These are phyloP conservation scores for Albula glossodonta DNA, from an alignment of 2,113 vertebrate species.

Conservation along the genomic window DNA sequence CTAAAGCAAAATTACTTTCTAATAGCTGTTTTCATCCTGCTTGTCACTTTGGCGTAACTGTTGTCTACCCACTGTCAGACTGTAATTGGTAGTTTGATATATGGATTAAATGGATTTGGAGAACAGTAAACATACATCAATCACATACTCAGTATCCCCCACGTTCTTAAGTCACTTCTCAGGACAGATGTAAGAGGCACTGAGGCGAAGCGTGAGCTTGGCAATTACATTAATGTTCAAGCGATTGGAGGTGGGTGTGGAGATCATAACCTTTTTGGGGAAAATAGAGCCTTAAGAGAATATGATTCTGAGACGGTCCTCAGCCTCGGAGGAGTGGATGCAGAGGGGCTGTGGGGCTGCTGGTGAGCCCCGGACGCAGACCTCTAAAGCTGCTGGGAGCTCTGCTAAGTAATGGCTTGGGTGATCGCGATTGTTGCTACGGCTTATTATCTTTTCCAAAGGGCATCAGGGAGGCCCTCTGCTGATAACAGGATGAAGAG, in stretches of 20 bases:
- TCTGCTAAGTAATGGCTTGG: neutral
- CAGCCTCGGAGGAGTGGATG: neutral
- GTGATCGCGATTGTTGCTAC: neutral
- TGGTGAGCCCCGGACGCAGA: neutral
- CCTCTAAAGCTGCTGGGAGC: neutral
- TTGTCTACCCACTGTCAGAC: no score
- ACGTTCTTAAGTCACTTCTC: neutral
- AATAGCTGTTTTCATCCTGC: neutral
- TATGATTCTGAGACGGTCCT: neutral
- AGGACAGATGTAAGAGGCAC: neutral
- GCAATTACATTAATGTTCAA: neutral
- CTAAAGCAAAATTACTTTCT: neutral
- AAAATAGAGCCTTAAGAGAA: neutral
- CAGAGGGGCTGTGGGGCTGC: neutral
- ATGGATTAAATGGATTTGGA: neutral
- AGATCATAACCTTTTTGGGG: neutral
- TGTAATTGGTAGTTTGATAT: neutral
- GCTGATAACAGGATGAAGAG: neutral
- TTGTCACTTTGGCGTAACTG: neutral
- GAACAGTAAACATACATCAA: neutral
- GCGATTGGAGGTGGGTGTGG: neutral
- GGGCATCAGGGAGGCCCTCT: neutral
- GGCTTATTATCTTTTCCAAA: neutral
- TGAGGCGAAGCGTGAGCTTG: neutral
- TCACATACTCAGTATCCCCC: neutral